Base-by-base conservation (phyloP, 2,888 invertebrate species). In the Slavum lentiscoides region DNA sequence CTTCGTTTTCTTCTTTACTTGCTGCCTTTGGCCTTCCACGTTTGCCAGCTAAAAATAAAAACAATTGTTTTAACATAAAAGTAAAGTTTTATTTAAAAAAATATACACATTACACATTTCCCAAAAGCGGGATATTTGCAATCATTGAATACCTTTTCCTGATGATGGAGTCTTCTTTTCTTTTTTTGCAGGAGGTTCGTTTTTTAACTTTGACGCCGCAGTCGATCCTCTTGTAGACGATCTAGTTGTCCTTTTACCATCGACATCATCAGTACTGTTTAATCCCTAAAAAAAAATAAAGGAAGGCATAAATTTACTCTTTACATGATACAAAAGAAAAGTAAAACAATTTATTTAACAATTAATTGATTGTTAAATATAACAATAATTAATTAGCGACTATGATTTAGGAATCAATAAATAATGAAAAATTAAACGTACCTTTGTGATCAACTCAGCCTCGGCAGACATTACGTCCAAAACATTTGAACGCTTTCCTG, bases 131-230 rank as follows among this genome's bases (percentile, higher is more conserved):
- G 21, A 5, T 62, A 62, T 55, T 55, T 67, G 39, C 2, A 1
- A 2, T 49, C 4, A 64, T 55, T 17, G n/a, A 21, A 30, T 49
- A 64, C 77, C 77, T 80, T 80, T 80, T 43, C 1, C 77, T 0
- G 70, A 43, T 9, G 70, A 43, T 9, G 77, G 77, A 17, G 58
- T 8, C 55, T 80, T 80, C 21, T 70, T 80, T 7, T 70, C 77
- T 64, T 80, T 80, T 23, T 80, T 80, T 30, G 77, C 43, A 13
- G 77, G 77, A 39, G 77, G 77, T 62, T 80, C 77, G 23, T n/a
- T 80, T 64, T 80, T 80, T 23, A 70, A 69, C 9, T 80, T 80
- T 39, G 77, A 80, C 1, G 70, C 77, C 19, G 64, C 77, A 64
- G 77, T 80, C 23, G 77, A 80, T 13, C 70, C 77, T 64, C 77